These are phyloP conservation scores for Lepidurus apus DNA, from an alignment of 1,140 invertebrate species.

Conservation along the genomic window DNA sequence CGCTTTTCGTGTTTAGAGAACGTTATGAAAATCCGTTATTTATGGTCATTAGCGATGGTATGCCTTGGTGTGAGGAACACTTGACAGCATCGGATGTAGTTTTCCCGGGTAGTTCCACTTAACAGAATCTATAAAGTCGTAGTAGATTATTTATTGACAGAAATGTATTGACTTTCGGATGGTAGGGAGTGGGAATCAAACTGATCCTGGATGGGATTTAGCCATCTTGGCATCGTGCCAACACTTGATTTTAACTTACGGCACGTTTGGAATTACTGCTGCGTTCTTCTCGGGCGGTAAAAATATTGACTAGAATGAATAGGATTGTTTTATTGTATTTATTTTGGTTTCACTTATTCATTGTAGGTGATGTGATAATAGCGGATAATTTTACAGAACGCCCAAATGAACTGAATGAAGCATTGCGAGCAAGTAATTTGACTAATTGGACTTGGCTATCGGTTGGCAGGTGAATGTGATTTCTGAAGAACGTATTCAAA, in stretches of 20 bases:
- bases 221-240: conserved; percentile 6
- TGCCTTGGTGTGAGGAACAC: too few species aligned
- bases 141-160: too few species aligned
- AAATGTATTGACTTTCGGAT: background rate
- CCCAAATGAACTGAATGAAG: conserved; percentile 5
- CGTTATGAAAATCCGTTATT: too few species aligned
- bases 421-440: background rate
- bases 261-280: conserved; percentile 22
- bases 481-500: too few species aligned
- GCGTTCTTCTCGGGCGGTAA: conserved; percentile 4
- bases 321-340: too few species aligned
- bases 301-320: background rate
- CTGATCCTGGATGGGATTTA: background rate
- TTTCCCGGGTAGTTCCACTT: too few species aligned
- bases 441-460: conserved; percentile 11
- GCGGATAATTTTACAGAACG: conserved; percentile 14
- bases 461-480: background rate
- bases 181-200: background rate
- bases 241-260: conserved; percentile 20
- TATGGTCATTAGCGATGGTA: too few species aligned
- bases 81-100: too few species aligned
- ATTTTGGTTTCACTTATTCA: too few species aligned
- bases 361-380: conserved; percentile 17
- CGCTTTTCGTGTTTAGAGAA: too few species aligned
- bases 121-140: too few species aligned